A percentile compares a stretch with the other conserved stretches of the same genome.
Conservation (phyloP, 2,113 vertebrate species). For the Leptodactylus fuscus region DNA sequence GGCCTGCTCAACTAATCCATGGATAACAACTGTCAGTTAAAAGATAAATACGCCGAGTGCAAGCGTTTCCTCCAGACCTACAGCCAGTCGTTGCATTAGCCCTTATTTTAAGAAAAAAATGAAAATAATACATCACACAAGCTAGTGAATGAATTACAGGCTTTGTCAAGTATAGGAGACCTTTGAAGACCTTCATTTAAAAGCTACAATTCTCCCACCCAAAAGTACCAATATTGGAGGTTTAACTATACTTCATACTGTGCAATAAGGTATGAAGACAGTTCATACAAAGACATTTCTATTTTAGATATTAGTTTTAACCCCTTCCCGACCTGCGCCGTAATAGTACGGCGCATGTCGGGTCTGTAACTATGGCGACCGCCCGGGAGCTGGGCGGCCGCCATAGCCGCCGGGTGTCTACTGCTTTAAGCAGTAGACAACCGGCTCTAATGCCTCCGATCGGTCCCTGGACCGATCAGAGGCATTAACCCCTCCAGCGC, state of each 20-base stretch:
- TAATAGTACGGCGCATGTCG: too few species aligned
- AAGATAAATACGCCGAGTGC: slow-evolving; percentile 71
- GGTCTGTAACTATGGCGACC: too few species aligned
- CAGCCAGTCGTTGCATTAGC: slow-evolving; percentile 64
- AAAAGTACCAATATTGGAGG: not conserved
- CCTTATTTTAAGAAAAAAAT: slow-evolving; percentile 37
- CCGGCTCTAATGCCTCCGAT: too few species aligned
- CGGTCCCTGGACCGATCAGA: too few species aligned
- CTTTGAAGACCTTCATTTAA: slow-evolving; percentile 69
- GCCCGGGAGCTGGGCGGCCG: too few species aligned
- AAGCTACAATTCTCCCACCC: slow-evolving; percentile 50
- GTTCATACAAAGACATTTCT: slow-evolving; percentile 2
- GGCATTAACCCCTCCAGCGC: too few species aligned
- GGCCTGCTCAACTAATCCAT: slow-evolving; percentile 72
- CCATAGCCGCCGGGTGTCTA: too few species aligned
- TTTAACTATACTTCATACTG: slow-evolving; percentile 8
- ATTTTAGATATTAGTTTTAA: not conserved
- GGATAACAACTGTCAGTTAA: slow-evolving; percentile 75
- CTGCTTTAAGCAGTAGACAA: too few species aligned
- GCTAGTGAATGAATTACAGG: slow-evolving; percentile 57
- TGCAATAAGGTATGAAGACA: not conserved
- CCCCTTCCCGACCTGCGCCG: too few species aligned
- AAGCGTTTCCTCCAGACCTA: slow-evolving; percentile 71
- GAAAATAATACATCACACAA: slow-evolving; percentile 26
- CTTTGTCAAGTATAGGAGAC: slow-evolving; percentile 62